phyloP scores from a whole-genome alignment of 1,140 invertebrate species.

The Drosophila ambigua region DNA sequence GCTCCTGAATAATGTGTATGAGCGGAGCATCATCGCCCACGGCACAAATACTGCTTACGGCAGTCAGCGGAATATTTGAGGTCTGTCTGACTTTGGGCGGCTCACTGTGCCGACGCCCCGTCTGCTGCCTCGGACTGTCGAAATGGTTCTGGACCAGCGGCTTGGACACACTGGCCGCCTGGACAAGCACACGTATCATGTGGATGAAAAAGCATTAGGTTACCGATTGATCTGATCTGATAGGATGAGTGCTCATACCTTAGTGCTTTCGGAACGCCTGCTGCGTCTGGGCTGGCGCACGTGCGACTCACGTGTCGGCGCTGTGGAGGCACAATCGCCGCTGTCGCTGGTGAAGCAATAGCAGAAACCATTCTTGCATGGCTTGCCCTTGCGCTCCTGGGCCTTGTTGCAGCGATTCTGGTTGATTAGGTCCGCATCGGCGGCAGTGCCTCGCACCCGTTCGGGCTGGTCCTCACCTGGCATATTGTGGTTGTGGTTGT shows the following conservation, averaged over 20 bases:
- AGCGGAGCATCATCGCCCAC: conserved; percentile 67
- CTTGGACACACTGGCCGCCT: conserved; percentile 18
- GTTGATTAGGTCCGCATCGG: conserved; percentile 72
- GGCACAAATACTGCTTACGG: conserved; percentile 16
- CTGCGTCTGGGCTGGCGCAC: conserved; percentile 66
- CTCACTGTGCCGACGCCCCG: conserved; percentile 20
- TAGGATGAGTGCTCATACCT: conserved; percentile 37
- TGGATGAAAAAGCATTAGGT: background rate
- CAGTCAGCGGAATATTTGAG: conserved; percentile 40
- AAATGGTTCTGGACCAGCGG: conserved; percentile 40
- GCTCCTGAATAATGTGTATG: conserved; percentile 79
- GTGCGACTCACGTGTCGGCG: conserved; percentile 68
- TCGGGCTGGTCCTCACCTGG: conserved; percentile 1
- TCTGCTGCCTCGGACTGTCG: conserved; percentile 18
- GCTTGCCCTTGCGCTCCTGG: conserved; percentile 75
- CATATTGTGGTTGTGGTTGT: conserved; percentile 14
- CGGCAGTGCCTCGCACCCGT: conserved; percentile 1
- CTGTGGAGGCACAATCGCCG: conserved; percentile 68
- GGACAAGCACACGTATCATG: conserved; percentile 14
- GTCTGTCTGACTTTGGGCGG: conserved; percentile 19
- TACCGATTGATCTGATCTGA: background rate
- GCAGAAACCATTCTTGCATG: conserved; percentile 78
- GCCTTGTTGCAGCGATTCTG: conserved; percentile 78
- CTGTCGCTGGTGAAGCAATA: conserved; percentile 83
- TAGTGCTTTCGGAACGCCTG: conserved; percentile 61